These are phyloP conservation scores for Scaeva pyrastri DNA, from an alignment of 2,888 invertebrate genomes.

Conservation along the genomic window DNA sequence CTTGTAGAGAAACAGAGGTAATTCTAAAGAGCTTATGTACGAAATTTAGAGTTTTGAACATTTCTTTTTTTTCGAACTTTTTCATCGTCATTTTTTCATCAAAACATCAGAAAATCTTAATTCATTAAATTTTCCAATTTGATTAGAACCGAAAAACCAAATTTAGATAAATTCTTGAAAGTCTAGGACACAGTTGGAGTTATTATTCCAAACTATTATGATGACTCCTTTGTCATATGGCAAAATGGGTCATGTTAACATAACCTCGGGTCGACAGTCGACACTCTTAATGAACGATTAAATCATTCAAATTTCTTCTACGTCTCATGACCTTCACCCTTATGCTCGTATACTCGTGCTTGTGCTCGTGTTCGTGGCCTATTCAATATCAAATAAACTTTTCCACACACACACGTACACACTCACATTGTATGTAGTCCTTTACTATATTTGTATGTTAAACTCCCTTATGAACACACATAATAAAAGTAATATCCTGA, in stretches of 20 bases:
- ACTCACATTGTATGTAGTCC: background rate
- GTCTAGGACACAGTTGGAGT: background rate
- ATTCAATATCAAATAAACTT: constrained; percentile 35
- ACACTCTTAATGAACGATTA: constrained; percentile 50
- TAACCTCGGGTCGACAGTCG: constrained; percentile 23
- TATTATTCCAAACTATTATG: background rate
- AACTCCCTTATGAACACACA: constrained; percentile 51
- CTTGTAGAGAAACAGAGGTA: too few species aligned
- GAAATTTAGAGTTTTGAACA: too few species aligned
- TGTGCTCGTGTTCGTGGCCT: too few species aligned
- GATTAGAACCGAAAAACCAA: background rate
- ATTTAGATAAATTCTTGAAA: background rate
- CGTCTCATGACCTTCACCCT: constrained; percentile 60
- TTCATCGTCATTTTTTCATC: too few species aligned
- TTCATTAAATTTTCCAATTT: too few species aligned
- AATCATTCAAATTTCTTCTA: constrained; percentile 38
- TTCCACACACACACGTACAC: background rate
- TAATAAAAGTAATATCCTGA: constrained; percentile 73
- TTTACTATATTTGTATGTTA: background rate
- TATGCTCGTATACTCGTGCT: constrained; percentile 10
- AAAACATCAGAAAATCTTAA: too few species aligned
- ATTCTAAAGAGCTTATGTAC: too few species aligned
- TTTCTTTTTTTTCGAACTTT: too few species aligned
- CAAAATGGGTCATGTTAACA: constrained; percentile 24
- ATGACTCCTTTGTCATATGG: background rate